Evolutionary conservation across 2,888 invertebrate species (phyloP).

Genomic region (Ophioninae sp.): DNA sequence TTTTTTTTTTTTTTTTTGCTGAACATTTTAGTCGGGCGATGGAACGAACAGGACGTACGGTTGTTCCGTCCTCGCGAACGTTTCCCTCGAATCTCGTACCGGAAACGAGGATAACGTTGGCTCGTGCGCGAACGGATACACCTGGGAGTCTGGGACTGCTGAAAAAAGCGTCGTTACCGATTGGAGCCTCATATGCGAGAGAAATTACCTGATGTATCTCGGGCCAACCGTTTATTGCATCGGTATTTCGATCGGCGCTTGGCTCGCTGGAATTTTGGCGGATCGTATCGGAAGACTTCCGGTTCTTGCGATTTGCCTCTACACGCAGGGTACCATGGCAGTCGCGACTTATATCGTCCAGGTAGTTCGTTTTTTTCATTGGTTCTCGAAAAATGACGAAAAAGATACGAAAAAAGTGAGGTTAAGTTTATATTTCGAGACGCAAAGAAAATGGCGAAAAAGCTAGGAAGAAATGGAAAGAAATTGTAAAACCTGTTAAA

Average conservation of each 20-base stretch:
- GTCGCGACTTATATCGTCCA: constrained; percentile 75
- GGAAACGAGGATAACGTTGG: constrained; percentile 22
- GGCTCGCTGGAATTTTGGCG: constrained; percentile 78
- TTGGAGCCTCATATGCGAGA: constrained; percentile 80
- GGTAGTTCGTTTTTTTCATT: constrained; percentile 63
- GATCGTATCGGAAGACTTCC: constrained; percentile 81
- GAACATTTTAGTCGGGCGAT: constrained; percentile 63
- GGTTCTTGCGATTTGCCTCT: constrained; percentile 79
- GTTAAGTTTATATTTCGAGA: too few relatives aligned
- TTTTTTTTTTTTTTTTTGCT: constrained; percentile 10
- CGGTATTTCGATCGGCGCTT: constrained; percentile 80
- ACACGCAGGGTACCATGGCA: constrained; percentile 78
- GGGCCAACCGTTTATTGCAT: constrained; percentile 78
- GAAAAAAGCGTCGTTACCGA: constrained; percentile 75
- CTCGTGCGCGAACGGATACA: constrained; percentile 67
- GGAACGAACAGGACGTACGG: constrained; percentile 68
- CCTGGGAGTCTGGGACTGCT: constrained; percentile 70
- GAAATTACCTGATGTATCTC: constrained; percentile 74
- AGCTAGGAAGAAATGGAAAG: too few relatives aligned
- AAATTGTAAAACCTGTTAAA: too few relatives aligned
- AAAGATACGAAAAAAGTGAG: background rate
- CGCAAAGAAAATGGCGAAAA: too few relatives aligned
- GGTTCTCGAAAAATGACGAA: background rate
- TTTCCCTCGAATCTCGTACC: constrained; percentile 30
- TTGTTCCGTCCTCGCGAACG: constrained; percentile 60